phyloP scores from a whole-genome alignment of 1,140 invertebrate species.

The Hylyphantes graminicola region DNA sequence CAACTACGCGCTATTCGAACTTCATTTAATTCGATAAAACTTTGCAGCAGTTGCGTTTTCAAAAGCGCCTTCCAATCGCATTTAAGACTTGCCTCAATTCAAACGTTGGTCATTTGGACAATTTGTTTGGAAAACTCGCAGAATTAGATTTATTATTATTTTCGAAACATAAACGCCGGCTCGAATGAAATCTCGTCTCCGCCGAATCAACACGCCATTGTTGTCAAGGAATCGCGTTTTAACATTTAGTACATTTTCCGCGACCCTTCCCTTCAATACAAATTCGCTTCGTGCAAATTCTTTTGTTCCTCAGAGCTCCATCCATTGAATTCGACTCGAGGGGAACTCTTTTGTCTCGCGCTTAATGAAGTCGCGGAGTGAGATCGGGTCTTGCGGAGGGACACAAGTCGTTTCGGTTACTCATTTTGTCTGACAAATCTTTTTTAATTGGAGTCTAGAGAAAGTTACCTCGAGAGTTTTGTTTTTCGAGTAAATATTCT shows the following conservation, averaged over 20 bases:
- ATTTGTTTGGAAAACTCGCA: not conserved
- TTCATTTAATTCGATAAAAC: not conserved
- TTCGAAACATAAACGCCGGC: slow-evolving; percentile 6
- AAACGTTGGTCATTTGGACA: slow-evolving; percentile 47
- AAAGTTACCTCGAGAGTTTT: slow-evolving; percentile 30
- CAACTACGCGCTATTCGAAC: no score
- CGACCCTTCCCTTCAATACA: slow-evolving; percentile 15
- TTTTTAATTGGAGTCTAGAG: slow-evolving; percentile 27
- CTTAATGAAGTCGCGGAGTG: slow-evolving; percentile 40
- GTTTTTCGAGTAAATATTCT: slow-evolving; percentile 46
- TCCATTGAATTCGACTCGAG: slow-evolving; percentile 34
- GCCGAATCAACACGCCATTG: slow-evolving; percentile 1
- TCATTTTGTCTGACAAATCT: slow-evolving; percentile 18
- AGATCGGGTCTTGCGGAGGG: slow-evolving; percentile 1
- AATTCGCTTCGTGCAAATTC: slow-evolving; percentile 3
- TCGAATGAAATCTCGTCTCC: slow-evolving; percentile 17
- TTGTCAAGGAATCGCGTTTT: not conserved
- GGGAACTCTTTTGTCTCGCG: slow-evolving; percentile 36
- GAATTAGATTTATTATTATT: slow-evolving; percentile 6
- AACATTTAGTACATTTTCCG: slow-evolving; percentile 4
- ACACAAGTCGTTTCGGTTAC: slow-evolving; percentile 30
- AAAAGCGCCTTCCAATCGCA: not conserved
- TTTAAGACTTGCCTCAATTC: slow-evolving; percentile 32
- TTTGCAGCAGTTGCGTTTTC: not conserved
- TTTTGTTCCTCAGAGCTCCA: slow-evolving; percentile 35